Percentiles rank a stretch among this genome's conserved stretches.
Evolutionary conservation across 92 coral and sea anemone species (phyloP).

Genomic region (Virgularia gustaviana): DNA sequence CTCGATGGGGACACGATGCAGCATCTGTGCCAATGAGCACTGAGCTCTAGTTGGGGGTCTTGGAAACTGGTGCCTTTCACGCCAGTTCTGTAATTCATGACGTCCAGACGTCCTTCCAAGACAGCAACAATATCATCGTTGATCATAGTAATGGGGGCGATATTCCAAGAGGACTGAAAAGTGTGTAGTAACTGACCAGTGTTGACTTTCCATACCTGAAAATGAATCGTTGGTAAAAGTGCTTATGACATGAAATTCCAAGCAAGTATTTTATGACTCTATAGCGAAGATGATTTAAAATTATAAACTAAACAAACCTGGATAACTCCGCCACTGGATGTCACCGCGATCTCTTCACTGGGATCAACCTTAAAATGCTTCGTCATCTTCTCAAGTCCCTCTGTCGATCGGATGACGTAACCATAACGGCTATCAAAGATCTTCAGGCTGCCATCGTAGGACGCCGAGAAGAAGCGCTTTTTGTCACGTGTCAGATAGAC

Average conservation of each 20-base stretch:
- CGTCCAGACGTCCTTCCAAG: background rate
- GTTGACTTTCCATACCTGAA: slow-evolving; percentile 6
- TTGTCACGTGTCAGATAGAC: slow-evolving; percentile 1
- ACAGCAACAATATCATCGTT: background rate
- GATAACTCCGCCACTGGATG: background rate
- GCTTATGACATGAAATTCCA: no score
- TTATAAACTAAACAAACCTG: no score
- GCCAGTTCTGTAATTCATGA: background rate
- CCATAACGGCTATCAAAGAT: slow-evolving; percentile 1
- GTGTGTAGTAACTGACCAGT: background rate
- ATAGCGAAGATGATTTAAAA: no score
- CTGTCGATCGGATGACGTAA: background rate
- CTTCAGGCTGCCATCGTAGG: slow-evolving; percentile 1
- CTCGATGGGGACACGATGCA: background rate
- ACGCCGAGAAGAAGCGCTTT: background rate
- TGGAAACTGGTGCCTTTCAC: background rate
- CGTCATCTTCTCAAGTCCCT: background rate
- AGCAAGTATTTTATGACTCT: no score
- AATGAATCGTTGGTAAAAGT: no score
- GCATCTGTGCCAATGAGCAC: background rate
- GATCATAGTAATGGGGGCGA: background rate
- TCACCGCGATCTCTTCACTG: background rate
- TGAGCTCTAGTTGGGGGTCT: background rate
- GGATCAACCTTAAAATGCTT: background rate
- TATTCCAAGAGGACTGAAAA: background rate